Percentiles rank a stretch among this genome's conserved stretches.
These are phyloP conservation scores for Dione juno DNA, from an alignment of 2,888 invertebrate species.

Conservation along the genomic window DNA sequence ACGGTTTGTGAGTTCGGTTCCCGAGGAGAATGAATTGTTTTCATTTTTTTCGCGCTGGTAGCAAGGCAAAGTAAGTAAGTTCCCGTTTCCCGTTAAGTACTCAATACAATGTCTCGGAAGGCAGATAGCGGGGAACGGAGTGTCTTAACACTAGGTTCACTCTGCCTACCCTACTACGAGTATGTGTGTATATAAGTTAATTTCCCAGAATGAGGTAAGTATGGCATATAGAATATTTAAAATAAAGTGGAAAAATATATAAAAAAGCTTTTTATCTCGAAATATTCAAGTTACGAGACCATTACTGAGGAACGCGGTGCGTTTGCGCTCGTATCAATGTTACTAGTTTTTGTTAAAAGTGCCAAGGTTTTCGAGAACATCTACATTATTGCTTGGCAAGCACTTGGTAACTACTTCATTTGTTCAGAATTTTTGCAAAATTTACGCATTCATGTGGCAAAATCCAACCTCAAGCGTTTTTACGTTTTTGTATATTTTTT, in stretches of 20 bases:
- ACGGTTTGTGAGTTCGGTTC: too few species aligned
- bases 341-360: slow-evolving; percentile 45
- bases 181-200: neutral
- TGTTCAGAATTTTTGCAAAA: slow-evolving; percentile 10
- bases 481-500: neutral
- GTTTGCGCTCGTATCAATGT: slow-evolving; percentile 43
- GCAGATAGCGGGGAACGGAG: too few species aligned
- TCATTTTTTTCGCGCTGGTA: too few species aligned
- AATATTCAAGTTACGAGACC: slow-evolving; percentile 31
- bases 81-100: too few species aligned
- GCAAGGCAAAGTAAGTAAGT: too few species aligned
- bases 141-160: too few species aligned
- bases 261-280: slow-evolving; percentile 10
- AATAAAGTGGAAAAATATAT: slow-evolving; percentile 1
- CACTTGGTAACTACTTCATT: slow-evolving; percentile 9
- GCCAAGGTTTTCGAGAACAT: slow-evolving; percentile 32
- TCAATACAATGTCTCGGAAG: too few species aligned
- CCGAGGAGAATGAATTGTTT: too few species aligned
- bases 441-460: neutral
- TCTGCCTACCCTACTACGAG: too few species aligned
- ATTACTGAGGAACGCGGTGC: slow-evolving; percentile 39
- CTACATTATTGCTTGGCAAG: slow-evolving; percentile 14
- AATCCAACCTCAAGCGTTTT: neutral
- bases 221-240: neutral
- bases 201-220: neutral